These are phyloP conservation scores for Patella pellucida DNA, from an alignment of 2,888 invertebrate genomes.

Conservation along the genomic window DNA sequence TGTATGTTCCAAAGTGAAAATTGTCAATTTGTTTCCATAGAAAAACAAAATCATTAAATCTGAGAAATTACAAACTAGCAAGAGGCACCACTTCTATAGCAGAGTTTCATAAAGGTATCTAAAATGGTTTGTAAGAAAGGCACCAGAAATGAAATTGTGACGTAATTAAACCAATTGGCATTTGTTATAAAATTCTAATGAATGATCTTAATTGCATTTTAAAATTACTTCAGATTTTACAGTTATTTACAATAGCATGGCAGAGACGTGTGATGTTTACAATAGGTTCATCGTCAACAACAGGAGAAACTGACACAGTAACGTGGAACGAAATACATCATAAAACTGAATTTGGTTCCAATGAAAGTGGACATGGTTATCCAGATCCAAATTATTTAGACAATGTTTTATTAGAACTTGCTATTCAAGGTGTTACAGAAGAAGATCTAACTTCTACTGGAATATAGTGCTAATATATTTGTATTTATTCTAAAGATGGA, in stretches of 20 bases:
- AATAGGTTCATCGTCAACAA: slow-evolving; percentile 88
- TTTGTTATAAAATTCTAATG: too few relatives aligned
- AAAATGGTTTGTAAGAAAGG: too few relatives aligned
- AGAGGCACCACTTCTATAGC: too few relatives aligned
- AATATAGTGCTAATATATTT: too few relatives aligned
- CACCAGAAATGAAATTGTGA: too few relatives aligned
- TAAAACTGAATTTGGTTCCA: slow-evolving; percentile 79
- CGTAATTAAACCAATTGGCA: too few relatives aligned
- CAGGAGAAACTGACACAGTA: slow-evolving; percentile 90
- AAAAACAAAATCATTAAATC: too few relatives aligned
- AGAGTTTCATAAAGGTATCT: too few relatives aligned
- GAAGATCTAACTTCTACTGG: slow-evolving; percentile 39
- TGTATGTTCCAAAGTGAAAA: too few relatives aligned
- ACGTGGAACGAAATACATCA: slow-evolving; percentile 93
- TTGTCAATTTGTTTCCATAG: too few relatives aligned
- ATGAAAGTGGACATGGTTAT: slow-evolving; percentile 73
- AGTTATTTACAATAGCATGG: slow-evolving; percentile 85
- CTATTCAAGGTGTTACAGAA: slow-evolving; percentile 69
- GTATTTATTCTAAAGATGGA: too few relatives aligned
- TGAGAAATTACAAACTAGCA: too few relatives aligned
- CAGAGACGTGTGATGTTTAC: slow-evolving; percentile 87
- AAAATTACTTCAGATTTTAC: slow-evolving; percentile 75
- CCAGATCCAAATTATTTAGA: slow-evolving; percentile 84
- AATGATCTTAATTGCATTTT: background rate
- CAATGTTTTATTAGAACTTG: slow-evolving; percentile 74